Base-by-base conservation (phyloP, 2,888 invertebrate genomes). In the Orchestes rusci region DNA sequence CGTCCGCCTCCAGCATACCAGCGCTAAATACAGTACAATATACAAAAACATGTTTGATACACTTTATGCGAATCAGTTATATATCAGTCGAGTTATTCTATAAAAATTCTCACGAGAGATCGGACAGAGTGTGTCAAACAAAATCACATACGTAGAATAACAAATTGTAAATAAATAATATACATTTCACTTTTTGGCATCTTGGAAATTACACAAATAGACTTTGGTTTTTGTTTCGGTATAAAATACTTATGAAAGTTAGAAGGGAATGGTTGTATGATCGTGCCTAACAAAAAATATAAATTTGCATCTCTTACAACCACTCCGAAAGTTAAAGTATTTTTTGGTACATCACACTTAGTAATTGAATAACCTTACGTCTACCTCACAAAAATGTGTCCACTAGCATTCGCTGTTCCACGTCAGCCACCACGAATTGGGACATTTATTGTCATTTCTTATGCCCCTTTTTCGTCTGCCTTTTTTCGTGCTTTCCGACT, bases 381-480 rank as follows among this genome's bases (percentile, higher is more conserved):
- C 51, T 52, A 43, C 39, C 38, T 47, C 39, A 39, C 30, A 41
- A 39, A 32, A 16, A 19, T 41, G 28, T 36, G 35, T 45, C 32
- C 64, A 66, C 65, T 65, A 66, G 64, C 65, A 66, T 54, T 70
- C 69, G 56, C 69, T n/a, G n/a, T n/a, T 48, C 49, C 48, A 70
- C 45, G 67, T 59, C 48, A 67, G 63, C 72, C 73, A 73, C 62
- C 73, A 69, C 52, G 59, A 54, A 33, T 62, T 62, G 31, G 62
- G 63, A 48, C 61, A 60, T 17, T 53, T 53, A 23, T n/a, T n/a
- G n/a, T n/a, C n/a, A n/a, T n/a, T n/a, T n/a, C 33, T 39, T 43
- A 61, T 61, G 39, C 74, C 75, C 68, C 80, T 76, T 79, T 82
- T 81, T 72, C 81, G 79, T 59, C 85, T 77, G 50, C 84, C 74